Base-by-base conservation (phyloP, 2,888 invertebrate species). In the Microdon myrmicae region DNA sequence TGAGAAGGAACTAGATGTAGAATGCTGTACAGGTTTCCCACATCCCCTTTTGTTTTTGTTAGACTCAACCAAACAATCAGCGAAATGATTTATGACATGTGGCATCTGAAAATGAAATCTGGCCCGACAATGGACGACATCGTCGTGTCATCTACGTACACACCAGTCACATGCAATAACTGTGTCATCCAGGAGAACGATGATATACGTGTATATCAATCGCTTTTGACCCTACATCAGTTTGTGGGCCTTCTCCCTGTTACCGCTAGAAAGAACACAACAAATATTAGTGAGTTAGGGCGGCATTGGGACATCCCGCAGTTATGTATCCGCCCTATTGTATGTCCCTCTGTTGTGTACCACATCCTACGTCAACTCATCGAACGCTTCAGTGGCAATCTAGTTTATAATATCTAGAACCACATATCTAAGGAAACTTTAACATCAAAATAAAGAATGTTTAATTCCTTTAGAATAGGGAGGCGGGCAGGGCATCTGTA, bases 71-170 rank as follows among this genome's bases (percentile, higher is more conserved):
- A 48, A 61, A 68, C 67, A 67, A 67, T 61, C 51, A 58, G 51
- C 38, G 49, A 45, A 54, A 60, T 68, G 67, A 68, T 68, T 68
- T 68, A 68, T 67, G 59, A 44, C 45, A 61, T 58, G 54, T n/a
- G n/a, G 44, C 55, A 58, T 51, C 58, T 64, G 58, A 58, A 64
- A 53, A 56, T 58, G 58, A 58, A 64, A 51, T 64, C 64, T 64
- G 64, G 45, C 64, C 44, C 41, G 45, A 48, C 48, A 55, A 49
- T 55, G 55, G 48, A 39, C 48, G 53, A 53, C 51, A 26, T 7
- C 13, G 25, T 10, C 25, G 16, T 35, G 25, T 16, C 17, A 26
- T 10, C 29, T 9, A 17, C n/a, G 19, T 13, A 12, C 8, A 12
- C 14, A 43, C 43, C 43, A 29, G 58, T 58, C 64, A 64, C 19